A percentile compares a stretch with the other conserved stretches of the same genome.
Evolutionary conservation across 2,888 invertebrate species (phyloP).

Genomic region (Microplitis manilae): DNA sequence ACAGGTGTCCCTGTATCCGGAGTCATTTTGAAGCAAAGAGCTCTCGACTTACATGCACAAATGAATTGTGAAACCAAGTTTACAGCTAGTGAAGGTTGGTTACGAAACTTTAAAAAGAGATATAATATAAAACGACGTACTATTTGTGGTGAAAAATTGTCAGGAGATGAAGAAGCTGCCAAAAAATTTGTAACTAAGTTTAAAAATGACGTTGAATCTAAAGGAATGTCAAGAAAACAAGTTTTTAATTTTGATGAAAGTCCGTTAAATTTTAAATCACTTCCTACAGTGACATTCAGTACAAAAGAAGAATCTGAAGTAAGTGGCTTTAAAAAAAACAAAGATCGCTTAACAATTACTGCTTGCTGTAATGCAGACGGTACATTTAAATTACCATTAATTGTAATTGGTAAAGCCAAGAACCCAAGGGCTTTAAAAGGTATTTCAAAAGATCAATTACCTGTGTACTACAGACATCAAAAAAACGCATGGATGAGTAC

Average conservation of each 20-base stretch:
- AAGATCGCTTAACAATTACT: slow-evolving; percentile 47
- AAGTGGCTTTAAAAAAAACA: slow-evolving; percentile 27
- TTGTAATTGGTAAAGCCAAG: slow-evolving; percentile 50
- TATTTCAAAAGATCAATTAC: slow-evolving; percentile 38
- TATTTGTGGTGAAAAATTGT: neutral
- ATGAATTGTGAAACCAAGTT: neutral
- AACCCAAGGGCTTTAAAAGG: slow-evolving; percentile 50
- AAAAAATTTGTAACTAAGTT: neutral
- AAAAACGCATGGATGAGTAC: slow-evolving; percentile 44
- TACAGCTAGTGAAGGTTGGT: neutral
- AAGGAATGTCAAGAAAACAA: slow-evolving; percentile 3
- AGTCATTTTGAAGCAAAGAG: too few species aligned
- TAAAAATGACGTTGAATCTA: neutral
- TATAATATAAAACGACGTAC: neutral
- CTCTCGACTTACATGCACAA: too few species aligned
- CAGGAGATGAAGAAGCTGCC: neutral
- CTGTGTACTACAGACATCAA: slow-evolving; percentile 46
- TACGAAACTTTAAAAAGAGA: neutral
- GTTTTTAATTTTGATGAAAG: slow-evolving; percentile 39
- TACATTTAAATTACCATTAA: slow-evolving; percentile 45
- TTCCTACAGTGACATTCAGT: slow-evolving; percentile 27
- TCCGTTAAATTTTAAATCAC: slow-evolving; percentile 31
- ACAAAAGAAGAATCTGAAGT: slow-evolving; percentile 11
- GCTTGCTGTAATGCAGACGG: slow-evolving; percentile 51
- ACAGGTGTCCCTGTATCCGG: too few species aligned